Evolutionary conservation across 1,140 invertebrate species (phyloP), one percentile per base, ranked within the genome.

Genomic region (Cydia strobilella): DNA sequence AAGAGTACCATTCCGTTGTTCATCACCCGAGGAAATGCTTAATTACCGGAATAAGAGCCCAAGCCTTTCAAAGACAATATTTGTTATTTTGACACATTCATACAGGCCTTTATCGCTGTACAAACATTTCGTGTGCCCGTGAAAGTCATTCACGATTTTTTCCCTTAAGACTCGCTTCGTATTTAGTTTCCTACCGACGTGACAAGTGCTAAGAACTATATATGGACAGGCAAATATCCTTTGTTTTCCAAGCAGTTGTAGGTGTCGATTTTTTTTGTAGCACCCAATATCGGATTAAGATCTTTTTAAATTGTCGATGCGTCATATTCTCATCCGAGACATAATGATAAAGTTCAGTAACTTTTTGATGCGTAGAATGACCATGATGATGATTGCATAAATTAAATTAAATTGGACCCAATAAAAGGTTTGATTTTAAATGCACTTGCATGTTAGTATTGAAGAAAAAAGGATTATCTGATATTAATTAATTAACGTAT

Each of bases 1-100:
- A 54, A 74, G 25, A 31, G 2, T 59, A 35, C 27, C 42, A 72
- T 77, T 66, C 65, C 77, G 62, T 74, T 45, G 73, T n/a, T 74
- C 54, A 62, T 74, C 9, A 75, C 74, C 62, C 45, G 74, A 74
- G 59, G 77, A 80, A 73, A 73, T 45, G 45, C 79, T 85, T 89
- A 87, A 89, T 89, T 85, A 83, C 80, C 79, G 80, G 79, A 81
- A 83, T 77, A 83, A 81, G 78, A 80, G 72, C 78, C 80, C 77
- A 77, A 81, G 78, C 81, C 78, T 76, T 79, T 80, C 78, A 88
- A 82, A 86, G 85, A 88, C 84, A 91, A 90, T 90, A 91, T 91
- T 91, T 90, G 88, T 87, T 88, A 85, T 92, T 92, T 92, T 92
- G 90, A 90, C 90, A 91, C 89, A 91, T 92, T 92, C 90, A 92